Percentiles rank a stretch among this genome's conserved stretches.
phyloP scores from a whole-genome alignment of 2,888 invertebrate genomes.

The Dasysyrphus albostriatus region DNA sequence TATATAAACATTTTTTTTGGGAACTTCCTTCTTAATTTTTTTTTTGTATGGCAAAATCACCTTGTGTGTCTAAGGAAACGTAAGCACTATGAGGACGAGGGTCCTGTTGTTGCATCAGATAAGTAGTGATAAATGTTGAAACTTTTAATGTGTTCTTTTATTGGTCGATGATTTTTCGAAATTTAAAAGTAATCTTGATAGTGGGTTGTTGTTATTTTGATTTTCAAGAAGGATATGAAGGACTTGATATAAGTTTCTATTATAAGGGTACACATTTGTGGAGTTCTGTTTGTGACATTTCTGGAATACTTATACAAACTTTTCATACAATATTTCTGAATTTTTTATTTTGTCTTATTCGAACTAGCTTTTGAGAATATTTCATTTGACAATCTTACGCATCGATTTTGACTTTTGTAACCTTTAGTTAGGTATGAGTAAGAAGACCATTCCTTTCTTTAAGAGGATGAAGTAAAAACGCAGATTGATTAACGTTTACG shows the following conservation, averaged over 20 bases:
- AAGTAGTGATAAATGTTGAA: constrained; percentile 74
- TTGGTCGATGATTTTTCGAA: constrained; percentile 69
- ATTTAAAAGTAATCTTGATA: constrained; percentile 60
- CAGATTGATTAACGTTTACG: too few relatives aligned
- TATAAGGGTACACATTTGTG: neutral
- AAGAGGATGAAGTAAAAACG: too few relatives aligned
- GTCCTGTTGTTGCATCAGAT: constrained; percentile 59
- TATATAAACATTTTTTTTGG: neutral
- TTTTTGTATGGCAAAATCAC: constrained; percentile 45
- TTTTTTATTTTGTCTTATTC: too few relatives aligned
- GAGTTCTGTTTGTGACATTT: too few relatives aligned
- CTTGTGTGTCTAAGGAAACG: constrained; percentile 31
- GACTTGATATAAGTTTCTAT: neutral
- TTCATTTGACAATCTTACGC: too few relatives aligned
- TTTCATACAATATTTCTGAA: too few relatives aligned
- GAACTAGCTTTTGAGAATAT: too few relatives aligned
- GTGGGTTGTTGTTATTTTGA: constrained; percentile 4
- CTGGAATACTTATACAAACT: too few relatives aligned
- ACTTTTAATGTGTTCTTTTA: constrained; percentile 71
- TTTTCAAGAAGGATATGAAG: neutral
- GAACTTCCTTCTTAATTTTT: constrained; percentile 2
- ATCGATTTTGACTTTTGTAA: too few relatives aligned
- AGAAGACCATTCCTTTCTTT: too few relatives aligned
- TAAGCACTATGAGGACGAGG: constrained; percentile 14
- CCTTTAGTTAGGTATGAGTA: too few relatives aligned